Evolutionary conservation across 2,113 vertebrate genomes (phyloP).

Genomic region (Ondatra zibethicus): DNA sequence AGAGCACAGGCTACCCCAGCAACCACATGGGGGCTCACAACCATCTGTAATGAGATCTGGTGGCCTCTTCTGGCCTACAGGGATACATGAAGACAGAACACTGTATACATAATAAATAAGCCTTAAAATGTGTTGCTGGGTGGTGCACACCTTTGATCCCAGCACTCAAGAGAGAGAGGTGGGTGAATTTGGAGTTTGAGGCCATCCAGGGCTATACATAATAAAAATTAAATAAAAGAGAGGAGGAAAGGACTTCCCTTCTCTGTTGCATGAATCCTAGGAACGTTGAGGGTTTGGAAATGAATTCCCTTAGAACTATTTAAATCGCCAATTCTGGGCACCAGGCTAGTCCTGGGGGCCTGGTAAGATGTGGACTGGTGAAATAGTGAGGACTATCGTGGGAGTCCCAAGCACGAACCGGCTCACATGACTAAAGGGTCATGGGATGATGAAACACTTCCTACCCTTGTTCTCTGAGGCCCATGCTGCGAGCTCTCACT

Average conservation of each 20-base stretch:
- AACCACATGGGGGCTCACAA: too few species aligned
- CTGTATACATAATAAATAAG: too few species aligned
- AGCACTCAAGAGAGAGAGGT: not conserved
- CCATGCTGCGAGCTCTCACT: not conserved
- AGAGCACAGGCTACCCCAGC: too few species aligned
- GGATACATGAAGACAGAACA: too few species aligned
- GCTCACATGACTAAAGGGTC: not conserved
- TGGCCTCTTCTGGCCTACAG: too few species aligned
- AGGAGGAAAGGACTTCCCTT: not conserved
- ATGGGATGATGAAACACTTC: not conserved
- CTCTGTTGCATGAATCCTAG: not conserved
- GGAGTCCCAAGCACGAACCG: not conserved
- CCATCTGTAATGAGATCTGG: too few species aligned
- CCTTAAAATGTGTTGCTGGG: not conserved
- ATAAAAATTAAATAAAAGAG: not conserved
- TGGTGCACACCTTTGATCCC: not conserved
- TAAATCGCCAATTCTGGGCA: not conserved
- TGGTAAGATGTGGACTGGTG: rapidly evolving
- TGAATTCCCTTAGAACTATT: not conserved
- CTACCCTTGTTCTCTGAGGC: not conserved
- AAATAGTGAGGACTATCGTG: not conserved
- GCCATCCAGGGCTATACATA: not conserved
- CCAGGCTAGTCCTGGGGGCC: not conserved
- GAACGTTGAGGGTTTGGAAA: not conserved
- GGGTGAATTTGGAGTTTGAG: not conserved